Evolutionary conservation across 2,888 invertebrate species (phyloP), one percentile per base, ranked within the genome.

Genomic region (Lasioglossum figueresi): DNA sequence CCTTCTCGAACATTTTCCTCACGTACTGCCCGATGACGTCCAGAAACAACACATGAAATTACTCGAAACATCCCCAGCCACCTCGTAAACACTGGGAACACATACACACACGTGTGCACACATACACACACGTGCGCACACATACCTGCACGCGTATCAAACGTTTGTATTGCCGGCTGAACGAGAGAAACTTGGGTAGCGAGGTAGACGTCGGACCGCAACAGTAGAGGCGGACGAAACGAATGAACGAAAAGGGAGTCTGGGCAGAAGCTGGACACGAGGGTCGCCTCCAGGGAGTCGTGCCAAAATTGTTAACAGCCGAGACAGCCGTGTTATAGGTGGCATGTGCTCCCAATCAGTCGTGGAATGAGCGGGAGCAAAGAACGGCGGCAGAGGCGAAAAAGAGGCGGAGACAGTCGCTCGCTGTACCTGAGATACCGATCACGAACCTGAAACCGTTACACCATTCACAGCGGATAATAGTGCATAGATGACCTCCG

Each of bases 251-350:
- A 76, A 88, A 87, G 81, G 83, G 79, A 76, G 77, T 70, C 68
- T 56, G 56, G 76, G 68, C 63, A 31, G 63, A 31, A 40, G 71
- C 59, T 68, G 85, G 73, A 72, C 82, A 70, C 80, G 76, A 66
- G 85, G 80, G 80, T 66, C 56, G 83, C 84, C 86, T 87, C 87
- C 74, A 74, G 88, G 85, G 88, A 90, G 87, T 84, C 88, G 90
- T 90, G 90, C 90, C 90, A 90, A 90, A 90, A 90, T 90, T 90
- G 90, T 90, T 90, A 90, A 90, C 87, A 89, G 85, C 85, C 88
- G 84, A 81, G 90, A 88, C 89, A 86, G 86, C 82, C 83, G 85
- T 88, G 89, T 90, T 89, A 84, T 88, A 87, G 86, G 88, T 86
- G 89, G 89, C 90, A 90, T 89, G 89, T 89, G 90, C 89, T 89